These are phyloP conservation scores for Netelia inedita DNA, from an alignment of 2,888 invertebrate species.

Conservation along the genomic window DNA sequence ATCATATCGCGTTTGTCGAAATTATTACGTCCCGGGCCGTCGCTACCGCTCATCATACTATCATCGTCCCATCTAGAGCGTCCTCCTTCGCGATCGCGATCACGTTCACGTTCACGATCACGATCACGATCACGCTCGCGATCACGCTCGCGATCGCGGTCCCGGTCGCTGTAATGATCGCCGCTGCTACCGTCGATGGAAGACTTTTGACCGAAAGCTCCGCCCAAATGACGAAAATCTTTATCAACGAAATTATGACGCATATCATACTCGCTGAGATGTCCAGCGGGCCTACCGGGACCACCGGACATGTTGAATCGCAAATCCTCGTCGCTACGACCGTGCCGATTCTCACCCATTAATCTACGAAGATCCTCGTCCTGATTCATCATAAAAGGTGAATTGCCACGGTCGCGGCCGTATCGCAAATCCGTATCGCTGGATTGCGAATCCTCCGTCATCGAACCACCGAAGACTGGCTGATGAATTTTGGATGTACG, in stretches of 20 bases:
- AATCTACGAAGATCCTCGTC: constrained; percentile 79
- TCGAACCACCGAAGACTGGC: constrained; percentile 80
- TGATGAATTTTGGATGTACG: constrained; percentile 79
- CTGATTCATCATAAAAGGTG: constrained; percentile 71
- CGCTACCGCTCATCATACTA: constrained; percentile 72
- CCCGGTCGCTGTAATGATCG: constrained; percentile 70
- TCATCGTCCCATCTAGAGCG: constrained; percentile 80
- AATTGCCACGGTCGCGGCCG: constrained; percentile 70
- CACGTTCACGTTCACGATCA: constrained; percentile 64
- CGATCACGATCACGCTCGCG: constrained; percentile 71
- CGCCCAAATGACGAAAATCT: constrained; percentile 76
- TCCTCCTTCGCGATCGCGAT: constrained; percentile 66
- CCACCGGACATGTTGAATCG: constrained; percentile 77
- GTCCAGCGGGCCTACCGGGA: constrained; percentile 76
- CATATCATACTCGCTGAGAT: constrained; percentile 75
- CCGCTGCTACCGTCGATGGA: constrained; percentile 63
- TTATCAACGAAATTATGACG: constrained; percentile 78
- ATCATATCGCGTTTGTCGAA: constrained; percentile 79
- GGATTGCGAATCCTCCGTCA: constrained; percentile 79
- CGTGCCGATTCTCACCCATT: constrained; percentile 67
- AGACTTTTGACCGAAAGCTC: constrained; percentile 64
- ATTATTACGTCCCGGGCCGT: constrained; percentile 71
- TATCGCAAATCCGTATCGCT: constrained; percentile 80
- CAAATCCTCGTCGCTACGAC: constrained; percentile 77
- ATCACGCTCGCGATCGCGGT: constrained; percentile 56